Conservation (phyloP, 2,888 invertebrate genomes). For the Ditylenchus weischeri region DNA sequence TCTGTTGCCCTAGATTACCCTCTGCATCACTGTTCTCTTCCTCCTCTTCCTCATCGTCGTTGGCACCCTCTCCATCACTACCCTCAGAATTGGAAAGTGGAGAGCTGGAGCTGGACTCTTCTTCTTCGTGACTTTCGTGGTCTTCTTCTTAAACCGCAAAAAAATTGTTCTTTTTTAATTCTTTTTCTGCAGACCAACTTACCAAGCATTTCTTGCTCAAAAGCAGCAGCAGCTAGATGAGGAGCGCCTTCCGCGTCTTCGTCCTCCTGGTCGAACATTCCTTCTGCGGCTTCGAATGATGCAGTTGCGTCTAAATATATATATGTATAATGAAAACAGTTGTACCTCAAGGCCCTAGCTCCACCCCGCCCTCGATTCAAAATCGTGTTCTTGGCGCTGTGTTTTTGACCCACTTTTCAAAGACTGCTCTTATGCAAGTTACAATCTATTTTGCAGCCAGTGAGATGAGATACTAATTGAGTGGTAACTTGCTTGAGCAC, state of each 20-base stretch:
- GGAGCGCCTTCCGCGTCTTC: background rate
- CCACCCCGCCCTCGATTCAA: too few relatives aligned
- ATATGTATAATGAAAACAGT: too few relatives aligned
- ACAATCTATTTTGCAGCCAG: too few relatives aligned
- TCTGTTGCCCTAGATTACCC: background rate
- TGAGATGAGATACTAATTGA: too few relatives aligned
- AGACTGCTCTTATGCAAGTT: too few relatives aligned
- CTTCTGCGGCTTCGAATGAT: background rate
- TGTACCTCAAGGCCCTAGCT: too few relatives aligned
- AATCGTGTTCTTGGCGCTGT: too few relatives aligned
- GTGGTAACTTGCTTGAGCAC: too few relatives aligned
- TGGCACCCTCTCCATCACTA: slow-evolving; percentile 8
- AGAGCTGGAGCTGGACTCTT: slow-evolving; percentile 2
- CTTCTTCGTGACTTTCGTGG: background rate
- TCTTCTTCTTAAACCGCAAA: background rate
- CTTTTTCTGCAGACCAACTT: background rate
- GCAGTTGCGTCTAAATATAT: background rate
- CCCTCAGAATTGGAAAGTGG: background rate
- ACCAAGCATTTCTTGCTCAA: background rate
- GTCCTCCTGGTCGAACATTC: background rate
- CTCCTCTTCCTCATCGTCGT: background rate
- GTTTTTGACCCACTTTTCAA: too few relatives aligned
- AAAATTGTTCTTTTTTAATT: background rate
- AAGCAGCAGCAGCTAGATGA: background rate
- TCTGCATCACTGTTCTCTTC: slow-evolving; percentile 1